Conservation (phyloP, 2,888 invertebrate genomes). For the Orchestes rusci region DNA sequence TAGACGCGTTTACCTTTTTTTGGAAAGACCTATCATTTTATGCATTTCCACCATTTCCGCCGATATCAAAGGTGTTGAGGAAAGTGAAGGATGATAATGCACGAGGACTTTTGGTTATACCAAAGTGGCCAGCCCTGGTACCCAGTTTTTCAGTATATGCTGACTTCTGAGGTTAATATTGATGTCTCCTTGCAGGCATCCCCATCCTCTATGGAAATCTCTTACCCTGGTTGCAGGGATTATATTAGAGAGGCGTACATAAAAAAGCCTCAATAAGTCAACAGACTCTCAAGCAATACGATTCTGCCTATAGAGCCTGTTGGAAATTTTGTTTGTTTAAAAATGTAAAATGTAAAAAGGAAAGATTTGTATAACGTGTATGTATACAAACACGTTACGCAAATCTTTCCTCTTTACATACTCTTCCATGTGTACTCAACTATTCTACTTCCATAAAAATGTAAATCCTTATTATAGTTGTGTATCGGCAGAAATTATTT, state of each 20-base stretch:
- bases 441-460: no score
- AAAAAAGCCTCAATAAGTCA: neutral
- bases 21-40: conserved; percentile 13
- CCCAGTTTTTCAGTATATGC: conserved; percentile 11
- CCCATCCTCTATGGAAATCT: conserved; percentile 26
- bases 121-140: conserved; percentile 21
- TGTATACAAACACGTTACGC: no score
- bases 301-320: neutral
- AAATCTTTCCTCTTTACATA: no score
- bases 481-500: neutral
- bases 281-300: neutral
- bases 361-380: no score
- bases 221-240: conserved; percentile 32
- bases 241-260: conserved; percentile 29
- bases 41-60: conserved; percentile 22
- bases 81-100: conserved; percentile 18
- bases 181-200: conserved; percentile 22
- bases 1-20: conserved; percentile 4
- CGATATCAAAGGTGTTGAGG: conserved; percentile 9
- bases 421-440: no score
- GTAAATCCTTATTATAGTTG: no score
- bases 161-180: conserved; percentile 15
- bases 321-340: neutral
- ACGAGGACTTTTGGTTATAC: conserved; percentile 16
- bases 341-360: no score